Evolutionary conservation across 2,113 vertebrate species (phyloP).

Genomic region (Apus apus): DNA sequence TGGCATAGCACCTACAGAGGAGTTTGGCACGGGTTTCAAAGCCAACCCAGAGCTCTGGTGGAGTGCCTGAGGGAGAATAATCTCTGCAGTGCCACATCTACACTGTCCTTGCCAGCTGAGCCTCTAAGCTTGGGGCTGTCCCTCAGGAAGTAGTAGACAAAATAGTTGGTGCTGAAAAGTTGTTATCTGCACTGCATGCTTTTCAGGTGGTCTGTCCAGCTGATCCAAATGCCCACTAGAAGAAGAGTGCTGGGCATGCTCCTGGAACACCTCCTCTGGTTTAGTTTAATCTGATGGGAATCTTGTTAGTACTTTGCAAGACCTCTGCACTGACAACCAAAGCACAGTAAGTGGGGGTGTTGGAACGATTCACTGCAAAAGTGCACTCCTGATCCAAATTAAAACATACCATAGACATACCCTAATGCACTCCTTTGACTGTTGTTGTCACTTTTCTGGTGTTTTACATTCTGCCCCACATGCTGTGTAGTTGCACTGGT

Average conservation of each 20-base stretch:
- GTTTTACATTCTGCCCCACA: neutral
- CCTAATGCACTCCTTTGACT: neutral
- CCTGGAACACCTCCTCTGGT: neutral
- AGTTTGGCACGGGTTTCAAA: neutral
- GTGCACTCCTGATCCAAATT: neutral
- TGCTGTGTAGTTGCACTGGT: neutral
- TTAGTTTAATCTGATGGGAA: neutral
- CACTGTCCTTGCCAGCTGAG: accelerated
- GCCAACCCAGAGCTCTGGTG: neutral
- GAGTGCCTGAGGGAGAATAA: neutral
- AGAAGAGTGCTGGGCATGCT: neutral
- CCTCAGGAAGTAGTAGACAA: no score
- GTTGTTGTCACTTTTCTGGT: neutral
- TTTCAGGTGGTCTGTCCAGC: neutral
- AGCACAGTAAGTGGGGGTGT: neutral
- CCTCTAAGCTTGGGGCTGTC: no score
- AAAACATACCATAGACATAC: neutral
- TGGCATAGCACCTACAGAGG: accelerated
- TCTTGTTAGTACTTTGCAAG: neutral
- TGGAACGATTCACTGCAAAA: neutral
- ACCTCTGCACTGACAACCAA: neutral
- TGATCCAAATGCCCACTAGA: neutral
- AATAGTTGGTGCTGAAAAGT: neutral
- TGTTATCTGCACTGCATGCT: neutral
- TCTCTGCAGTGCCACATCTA: accelerated